These are phyloP conservation scores for Trichomalopsis sarcophagae DNA, from an alignment of 1,140 invertebrate genomes.

Conservation along the genomic window DNA sequence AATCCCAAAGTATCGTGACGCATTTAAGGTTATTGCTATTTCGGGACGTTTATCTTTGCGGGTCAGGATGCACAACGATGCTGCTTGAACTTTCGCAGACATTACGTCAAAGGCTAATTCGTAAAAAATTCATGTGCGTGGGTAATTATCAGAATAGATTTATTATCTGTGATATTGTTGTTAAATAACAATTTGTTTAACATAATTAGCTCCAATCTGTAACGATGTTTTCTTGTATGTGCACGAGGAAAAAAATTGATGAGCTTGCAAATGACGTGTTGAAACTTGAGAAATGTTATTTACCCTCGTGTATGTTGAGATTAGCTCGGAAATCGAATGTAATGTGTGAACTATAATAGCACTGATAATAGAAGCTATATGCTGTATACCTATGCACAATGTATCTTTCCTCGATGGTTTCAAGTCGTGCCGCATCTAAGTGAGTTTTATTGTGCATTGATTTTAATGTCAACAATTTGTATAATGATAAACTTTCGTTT, in stretches of 20 bases:
- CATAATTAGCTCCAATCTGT: conserved; percentile 34
- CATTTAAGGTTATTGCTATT: conserved; percentile 45
- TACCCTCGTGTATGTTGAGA: no score
- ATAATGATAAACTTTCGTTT: no score
- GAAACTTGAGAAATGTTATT: not conserved
- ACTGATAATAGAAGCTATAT: not conserved
- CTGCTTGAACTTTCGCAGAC: conserved; percentile 43
- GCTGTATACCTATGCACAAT: not conserved
- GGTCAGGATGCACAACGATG: conserved; percentile 42
- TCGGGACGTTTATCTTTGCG: conserved; percentile 41
- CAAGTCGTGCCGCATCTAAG: not conserved
- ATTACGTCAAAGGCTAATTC: conserved; percentile 40
- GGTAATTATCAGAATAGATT: conserved; percentile 33
- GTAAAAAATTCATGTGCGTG: conserved; percentile 11
- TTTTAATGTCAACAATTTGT: no score
- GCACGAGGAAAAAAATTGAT: not conserved
- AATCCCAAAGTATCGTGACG: conserved; percentile 35
- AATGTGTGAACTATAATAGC: no score
- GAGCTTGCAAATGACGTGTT: not conserved
- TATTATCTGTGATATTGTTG: not conserved
- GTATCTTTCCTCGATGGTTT: not conserved
- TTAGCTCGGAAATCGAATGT: no score
- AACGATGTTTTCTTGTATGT: not conserved
- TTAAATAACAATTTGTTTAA: conserved; percentile 49
- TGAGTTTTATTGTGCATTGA: not conserved